Evolutionary conservation across 2,888 invertebrate species (phyloP).

Genomic region (Melinaea marsaeus): DNA sequence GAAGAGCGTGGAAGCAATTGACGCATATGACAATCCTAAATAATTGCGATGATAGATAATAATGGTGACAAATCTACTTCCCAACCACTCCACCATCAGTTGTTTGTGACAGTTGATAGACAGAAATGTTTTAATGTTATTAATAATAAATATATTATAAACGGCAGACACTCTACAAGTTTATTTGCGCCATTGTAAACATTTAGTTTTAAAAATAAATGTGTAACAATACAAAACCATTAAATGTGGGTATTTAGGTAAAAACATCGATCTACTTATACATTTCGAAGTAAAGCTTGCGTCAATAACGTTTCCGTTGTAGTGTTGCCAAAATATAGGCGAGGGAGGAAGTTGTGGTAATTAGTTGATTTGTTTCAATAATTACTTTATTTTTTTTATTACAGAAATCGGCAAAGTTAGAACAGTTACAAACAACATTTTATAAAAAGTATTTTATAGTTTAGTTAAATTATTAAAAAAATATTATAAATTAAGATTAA

Average conservation of each 20-base stretch:
- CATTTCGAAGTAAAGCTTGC: constrained; percentile 33
- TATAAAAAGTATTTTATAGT: no score
- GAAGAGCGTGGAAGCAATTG: no score
- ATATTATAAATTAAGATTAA: neutral
- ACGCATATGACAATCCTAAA: no score
- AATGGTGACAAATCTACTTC: no score
- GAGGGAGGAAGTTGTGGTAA: constrained; percentile 38
- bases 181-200: no score
- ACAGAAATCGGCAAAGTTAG: neutral
- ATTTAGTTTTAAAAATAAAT: neutral
- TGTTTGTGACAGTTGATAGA: no score
- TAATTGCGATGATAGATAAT: no score
- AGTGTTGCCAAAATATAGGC: constrained; percentile 36
- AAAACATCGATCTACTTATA: constrained; percentile 34
- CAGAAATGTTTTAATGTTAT: no score
- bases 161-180: no score
- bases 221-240: constrained; percentile 10
- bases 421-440: neutral
- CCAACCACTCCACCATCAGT: no score
- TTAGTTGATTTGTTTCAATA: constrained; percentile 36
- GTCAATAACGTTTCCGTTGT: constrained; percentile 38
- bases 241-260: constrained; percentile 13
- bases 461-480: neutral
- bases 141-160: no score
- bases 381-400: neutral